These are phyloP conservation scores for Drosophila obscura DNA, from an alignment of 1,140 invertebrate genomes.

Conservation along the genomic window DNA sequence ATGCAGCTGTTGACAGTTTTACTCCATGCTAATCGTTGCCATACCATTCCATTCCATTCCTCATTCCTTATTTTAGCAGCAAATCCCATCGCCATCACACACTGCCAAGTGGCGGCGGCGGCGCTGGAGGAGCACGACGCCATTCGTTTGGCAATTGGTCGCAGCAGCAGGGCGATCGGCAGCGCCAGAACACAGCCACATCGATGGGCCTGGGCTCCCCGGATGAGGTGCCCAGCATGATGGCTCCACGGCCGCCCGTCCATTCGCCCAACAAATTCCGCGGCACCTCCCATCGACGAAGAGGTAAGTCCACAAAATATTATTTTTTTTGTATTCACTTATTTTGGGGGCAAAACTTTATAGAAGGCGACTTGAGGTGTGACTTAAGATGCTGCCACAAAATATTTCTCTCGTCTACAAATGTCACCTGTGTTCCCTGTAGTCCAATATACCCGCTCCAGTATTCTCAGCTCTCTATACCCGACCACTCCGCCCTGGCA, in stretches of 20 bases:
- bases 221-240: constrained; percentile 82
- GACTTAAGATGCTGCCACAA: too few relatives aligned
- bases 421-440: neutral
- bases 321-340: neutral
- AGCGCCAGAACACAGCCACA: constrained; percentile 55
- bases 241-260: constrained; percentile 76
- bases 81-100: constrained; percentile 80
- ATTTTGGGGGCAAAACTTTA: neutral
- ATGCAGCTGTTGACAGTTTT: constrained; percentile 82
- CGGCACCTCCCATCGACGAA: constrained; percentile 62
- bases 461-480: neutral
- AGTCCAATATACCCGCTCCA: constrained; percentile 11
- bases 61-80: constrained; percentile 33
- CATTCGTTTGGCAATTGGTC: constrained; percentile 82
- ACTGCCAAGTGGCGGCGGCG: constrained; percentile 60
- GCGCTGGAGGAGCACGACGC: constrained; percentile 53
- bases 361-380: too few relatives aligned
- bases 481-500: neutral
- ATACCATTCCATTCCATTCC: constrained; percentile 4
- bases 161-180: constrained; percentile 51
- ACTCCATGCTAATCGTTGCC: constrained; percentile 69
- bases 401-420: neutral
- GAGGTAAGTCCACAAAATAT: constrained; percentile 66
- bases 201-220: constrained; percentile 64
- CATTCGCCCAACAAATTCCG: constrained; percentile 80